Evolutionary conservation across 1,140 invertebrate species (phyloP).

Genomic region (Lordiphosa collinella): DNA sequence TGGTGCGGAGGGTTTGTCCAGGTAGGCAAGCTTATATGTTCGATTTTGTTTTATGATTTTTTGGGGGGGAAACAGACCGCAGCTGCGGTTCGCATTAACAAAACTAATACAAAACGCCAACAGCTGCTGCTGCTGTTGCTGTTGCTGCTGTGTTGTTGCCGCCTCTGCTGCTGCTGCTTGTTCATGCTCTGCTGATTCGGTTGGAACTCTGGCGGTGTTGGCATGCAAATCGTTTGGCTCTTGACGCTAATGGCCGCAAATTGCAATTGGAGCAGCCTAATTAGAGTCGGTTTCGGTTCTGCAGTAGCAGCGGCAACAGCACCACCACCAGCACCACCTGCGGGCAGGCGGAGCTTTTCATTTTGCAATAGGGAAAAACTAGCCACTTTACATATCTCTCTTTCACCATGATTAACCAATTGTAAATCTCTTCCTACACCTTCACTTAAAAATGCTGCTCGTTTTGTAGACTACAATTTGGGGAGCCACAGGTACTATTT

Average conservation of each 20-base stretch:
- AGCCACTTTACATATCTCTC: background rate
- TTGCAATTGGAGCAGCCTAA: conserved; percentile 60
- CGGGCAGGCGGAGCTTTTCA: conserved; percentile 6
- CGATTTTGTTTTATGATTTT: conserved; percentile 17
- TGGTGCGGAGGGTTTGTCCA: conserved; percentile 76
- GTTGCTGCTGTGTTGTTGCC: conserved; percentile 24
- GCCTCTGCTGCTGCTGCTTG: conserved; percentile 22
- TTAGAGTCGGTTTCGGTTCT: conserved; percentile 38
- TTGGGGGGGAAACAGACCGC: conserved; percentile 21
- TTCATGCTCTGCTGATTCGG: conserved; percentile 54
- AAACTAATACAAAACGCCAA: conserved; percentile 60
- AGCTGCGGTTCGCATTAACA: conserved; percentile 44
- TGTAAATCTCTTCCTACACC: conserved; percentile 17
- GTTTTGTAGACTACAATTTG: conserved; percentile 83
- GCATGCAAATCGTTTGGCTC: conserved; percentile 68
- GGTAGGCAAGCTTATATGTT: conserved; percentile 66
- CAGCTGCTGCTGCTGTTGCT: conserved; percentile 24
- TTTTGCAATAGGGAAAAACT: conserved; percentile 13
- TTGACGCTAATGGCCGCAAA: conserved; percentile 75
- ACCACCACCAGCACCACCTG: conserved; percentile 16
- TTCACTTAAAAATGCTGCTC: conserved; percentile 18
- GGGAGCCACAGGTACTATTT: conserved; percentile 85
- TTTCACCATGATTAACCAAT: conserved; percentile 35
- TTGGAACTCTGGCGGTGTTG: conserved; percentile 13
- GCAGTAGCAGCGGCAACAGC: conserved; percentile 41